Evolutionary conservation across 2,113 vertebrate species (phyloP), one percentile per base, ranked within the genome.

Genomic region (Pomatorhinus ruficollis): DNA sequence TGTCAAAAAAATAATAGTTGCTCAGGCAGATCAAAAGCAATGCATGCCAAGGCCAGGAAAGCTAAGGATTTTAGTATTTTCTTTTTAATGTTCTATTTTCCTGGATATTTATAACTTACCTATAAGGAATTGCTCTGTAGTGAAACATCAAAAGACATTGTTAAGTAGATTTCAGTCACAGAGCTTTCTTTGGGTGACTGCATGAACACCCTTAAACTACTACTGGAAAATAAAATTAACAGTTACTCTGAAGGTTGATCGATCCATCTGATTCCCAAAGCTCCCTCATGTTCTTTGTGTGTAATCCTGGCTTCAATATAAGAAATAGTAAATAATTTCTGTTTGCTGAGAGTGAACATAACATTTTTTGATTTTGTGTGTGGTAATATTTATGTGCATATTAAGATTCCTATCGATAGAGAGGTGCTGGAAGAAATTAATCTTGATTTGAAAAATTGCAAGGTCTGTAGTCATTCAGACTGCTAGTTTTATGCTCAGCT

Each of bases 21-120:
- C 78, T 91, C 61, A 49, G 71, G 44, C 56, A 96, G 83, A 96
- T 97, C 90, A 95, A 95, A 95, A 94, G 83, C 69, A 83, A 77
- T 15, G 61, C 61, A 57, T 90, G 68, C 68, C 59, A 81, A 78
- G 68, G 60, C 89, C 74, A 87, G 85, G 49, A 94, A 94, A 54
- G 44, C 40, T 28, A 50, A 94, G 70, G 53, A 57, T 94, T 93
- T 90, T 64, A 54, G 72, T 61, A 44, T 95, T 94, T 94, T 87
- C 64, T 68, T 94, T 93, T 89, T 68, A 76, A 75, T 85, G 45
- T 35, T 13, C 69, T 81, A 7, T 75, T 94, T 71, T 33, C 60
- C 28, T 88, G 52, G 87, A 28, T 96, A 84, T 96, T 96, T 96
- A 87, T 94, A 89, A 88, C 63, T 89, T 72, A 35, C 19, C 80